Base-by-base conservation (phyloP, 2,888 invertebrate species). In the Physocephala rufipes region DNA sequence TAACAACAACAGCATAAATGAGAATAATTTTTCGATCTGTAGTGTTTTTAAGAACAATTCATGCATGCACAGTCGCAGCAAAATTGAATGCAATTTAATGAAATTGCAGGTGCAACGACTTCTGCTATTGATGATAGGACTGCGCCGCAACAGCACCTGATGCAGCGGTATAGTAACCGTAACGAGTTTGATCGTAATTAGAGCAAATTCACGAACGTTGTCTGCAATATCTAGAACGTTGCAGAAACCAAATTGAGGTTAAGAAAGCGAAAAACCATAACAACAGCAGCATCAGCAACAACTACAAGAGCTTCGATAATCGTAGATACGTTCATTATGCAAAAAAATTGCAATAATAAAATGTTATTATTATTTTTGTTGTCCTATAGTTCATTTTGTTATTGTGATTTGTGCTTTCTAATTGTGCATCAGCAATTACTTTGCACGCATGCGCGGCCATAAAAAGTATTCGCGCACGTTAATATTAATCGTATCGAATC, bases 171-270 rank as follows among this genome's bases (percentile, higher is more conserved):
- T n/a, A 43, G 9, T 28, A 30, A 15, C 47, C n/a, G 21, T 61
- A 24, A 36, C 24, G 26, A 24, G 21, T 24, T 16, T 28, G 36
- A 43, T 12, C 47, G 19, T 49, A 68, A 68, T 21, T 68, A 26
- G 68, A 68, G 68, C 68, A 51, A 62, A 68, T 49, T 68, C 62
- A 68, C 68, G 61, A 51, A 62, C 53, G 68, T 43, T 28, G 68
- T 62, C 68, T 49, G 51, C 68, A 36, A 21, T 68, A 61, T 68
- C 51, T 62, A 68, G 68, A 68, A 68, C 68, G 68, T 68, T 68
- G 68, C 62, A 68, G 49, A 47, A 36, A 9, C 4, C 4, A 36
- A 36, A 36, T 36, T 36, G 36, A 36, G 36, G 36, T 36, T 4
- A 36, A 36, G 36, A 36, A 36, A 36, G 36, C 21, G 36, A 49